Conservation (phyloP, 2,113 vertebrate genomes). For the Choloepus hoffmanni region DNA sequence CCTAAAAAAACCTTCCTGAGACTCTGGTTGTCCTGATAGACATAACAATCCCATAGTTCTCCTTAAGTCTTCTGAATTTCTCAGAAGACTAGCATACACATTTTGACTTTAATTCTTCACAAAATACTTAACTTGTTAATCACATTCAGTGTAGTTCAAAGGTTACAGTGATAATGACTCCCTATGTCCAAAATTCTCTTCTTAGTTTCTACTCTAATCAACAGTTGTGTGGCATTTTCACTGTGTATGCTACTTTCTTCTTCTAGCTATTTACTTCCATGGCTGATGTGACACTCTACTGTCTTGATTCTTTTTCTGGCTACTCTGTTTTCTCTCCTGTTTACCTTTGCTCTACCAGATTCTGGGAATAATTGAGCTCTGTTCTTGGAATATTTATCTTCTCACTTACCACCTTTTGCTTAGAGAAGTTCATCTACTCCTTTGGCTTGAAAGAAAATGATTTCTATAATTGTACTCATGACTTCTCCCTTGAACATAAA, state of each 20-base stretch:
- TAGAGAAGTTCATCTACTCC: neutral
- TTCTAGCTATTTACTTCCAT: neutral
- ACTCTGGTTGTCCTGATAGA: neutral
- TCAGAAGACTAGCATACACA: neutral
- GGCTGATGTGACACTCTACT: neutral
- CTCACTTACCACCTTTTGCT: neutral
- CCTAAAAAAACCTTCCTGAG: neutral
- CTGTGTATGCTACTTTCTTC: neutral
- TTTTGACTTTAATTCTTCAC: neutral
- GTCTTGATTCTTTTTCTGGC: neutral
- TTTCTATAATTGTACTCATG: neutral
- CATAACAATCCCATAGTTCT: neutral
- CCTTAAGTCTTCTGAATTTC: neutral
- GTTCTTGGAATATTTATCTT: neutral
- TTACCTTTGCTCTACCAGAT: neutral
- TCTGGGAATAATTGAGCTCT: neutral
- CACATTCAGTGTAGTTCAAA: neutral
- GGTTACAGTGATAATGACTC: neutral
- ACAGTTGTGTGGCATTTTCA: neutral
- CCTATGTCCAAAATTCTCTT: neutral
- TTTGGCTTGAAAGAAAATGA: neutral
- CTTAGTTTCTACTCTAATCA: neutral
- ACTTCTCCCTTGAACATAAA: neutral
- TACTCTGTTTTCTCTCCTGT: neutral
- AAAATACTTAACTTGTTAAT: neutral